Evolutionary conservation across 1,140 invertebrate genomes (phyloP).

Genomic region (Cataglyphis hispanica): DNA sequence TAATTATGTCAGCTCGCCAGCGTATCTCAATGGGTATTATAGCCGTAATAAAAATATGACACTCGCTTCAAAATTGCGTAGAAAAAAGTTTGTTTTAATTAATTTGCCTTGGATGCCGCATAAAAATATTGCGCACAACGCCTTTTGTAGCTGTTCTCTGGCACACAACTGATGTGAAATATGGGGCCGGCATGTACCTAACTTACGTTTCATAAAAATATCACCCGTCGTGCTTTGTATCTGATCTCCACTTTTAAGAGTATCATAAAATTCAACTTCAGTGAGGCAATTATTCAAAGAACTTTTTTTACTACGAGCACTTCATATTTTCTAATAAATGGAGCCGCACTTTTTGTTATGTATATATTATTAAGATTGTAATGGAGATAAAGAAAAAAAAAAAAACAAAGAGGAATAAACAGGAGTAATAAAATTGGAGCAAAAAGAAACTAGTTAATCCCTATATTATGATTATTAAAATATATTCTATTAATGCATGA

Average conservation of each 20-base stretch:
- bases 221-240: slow-evolving; percentile 50
- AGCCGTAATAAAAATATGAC: slow-evolving; percentile 12
- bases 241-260: slow-evolving; percentile 49
- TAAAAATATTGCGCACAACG: slow-evolving; percentile 53
- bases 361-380: slow-evolving; percentile 19
- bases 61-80: slow-evolving; percentile 19
- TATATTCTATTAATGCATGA: background rate
- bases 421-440: slow-evolving; percentile 4
- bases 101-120: slow-evolving; percentile 48
- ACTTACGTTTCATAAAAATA: slow-evolving; percentile 60
- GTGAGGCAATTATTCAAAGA: slow-evolving; percentile 39
- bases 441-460: background rate
- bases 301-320: slow-evolving; percentile 35
- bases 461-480: background rate
- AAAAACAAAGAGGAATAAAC: background rate
- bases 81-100: slow-evolving; percentile 58
- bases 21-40: slow-evolving; percentile 16
- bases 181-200: slow-evolving; percentile 41
- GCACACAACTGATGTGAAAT: slow-evolving; percentile 55
- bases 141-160: slow-evolving; percentile 34
- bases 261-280: slow-evolving; percentile 55
- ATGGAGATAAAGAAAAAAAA: background rate
- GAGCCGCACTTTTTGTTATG: slow-evolving; percentile 20
- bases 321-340: slow-evolving; percentile 42
- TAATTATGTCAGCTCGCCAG: slow-evolving; percentile 14